Base-by-base conservation (phyloP, 2,888 invertebrate genomes). In the Polydrusus cervinus region DNA sequence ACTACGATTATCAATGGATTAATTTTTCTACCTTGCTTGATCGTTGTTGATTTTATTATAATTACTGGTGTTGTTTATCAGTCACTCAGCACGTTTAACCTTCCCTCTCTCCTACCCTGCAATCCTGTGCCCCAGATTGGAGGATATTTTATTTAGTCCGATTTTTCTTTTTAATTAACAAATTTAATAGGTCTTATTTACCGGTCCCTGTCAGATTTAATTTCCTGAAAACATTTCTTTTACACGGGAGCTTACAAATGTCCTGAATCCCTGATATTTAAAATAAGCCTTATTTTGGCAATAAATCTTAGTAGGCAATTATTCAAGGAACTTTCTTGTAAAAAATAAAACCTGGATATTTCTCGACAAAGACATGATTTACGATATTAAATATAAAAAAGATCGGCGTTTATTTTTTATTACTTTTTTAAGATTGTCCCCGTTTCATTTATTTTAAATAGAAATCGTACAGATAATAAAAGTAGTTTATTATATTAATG, bases 231-330 rank as follows among this genome's bases (percentile, higher is more conserved):
- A 60, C 57, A 38, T 38, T 60, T 60, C 57, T 60, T 60, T 38
- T 38, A 60, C 57, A 60, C 57, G 16, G 38, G 38, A 38, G 38
- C 57, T 38, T 60, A 60, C 57, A 60, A 60, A 60, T 38, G 18
- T 30, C 16, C 11, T 16, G 13, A 60, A 60, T 60, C 57, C 57
- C 38, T 60, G 38, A 60, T 60, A 60, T 60, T 60, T 60, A 60
- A 60, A 60, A 60, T 34, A 60, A 60, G 38, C 57, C 57, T 38
- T 60, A 60, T 60, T 60, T 60, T 38, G 10, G 57, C 18, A 60
- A 60, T 60, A 60, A 60, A 60, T 60, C 57, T 60, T 60, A 38
- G 57, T 60, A 38, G 57, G 57, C 57, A 60, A 38, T 60, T 60
- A 60, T 38, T 60, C 57, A 60, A 16, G 38, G 38, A 38, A 60